Conservation (phyloP, 2,113 vertebrate genomes). For the Rhodinocichla rosea region DNA sequence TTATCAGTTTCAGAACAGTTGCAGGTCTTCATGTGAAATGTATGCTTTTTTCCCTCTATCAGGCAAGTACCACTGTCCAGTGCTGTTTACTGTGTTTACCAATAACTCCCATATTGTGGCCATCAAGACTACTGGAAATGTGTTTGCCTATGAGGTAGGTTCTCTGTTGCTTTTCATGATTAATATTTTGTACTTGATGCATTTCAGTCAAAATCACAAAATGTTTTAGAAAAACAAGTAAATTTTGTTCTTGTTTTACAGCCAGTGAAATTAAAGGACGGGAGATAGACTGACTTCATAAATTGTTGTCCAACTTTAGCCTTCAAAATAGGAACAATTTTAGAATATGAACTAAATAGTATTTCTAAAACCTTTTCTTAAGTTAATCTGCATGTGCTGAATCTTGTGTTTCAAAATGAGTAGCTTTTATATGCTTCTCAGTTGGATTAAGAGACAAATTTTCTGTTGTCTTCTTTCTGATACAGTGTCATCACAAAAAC, state of each 20-base stretch:
- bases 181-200: not conserved
- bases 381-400: not conserved
- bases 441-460: not conserved
- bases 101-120: conserved; percentile 95
- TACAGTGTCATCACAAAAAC: not conserved
- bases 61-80: conserved; percentile 97
- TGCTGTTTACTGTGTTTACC: conserved; percentile 93
- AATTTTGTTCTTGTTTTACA: not conserved
- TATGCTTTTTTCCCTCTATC: not conserved
- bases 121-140: conserved; percentile 91
- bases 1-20: not conserved
- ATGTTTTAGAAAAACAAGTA: not conserved
- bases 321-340: not conserved
- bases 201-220: not conserved
- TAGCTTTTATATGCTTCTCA: not conserved
- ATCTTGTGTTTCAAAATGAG: not conserved
- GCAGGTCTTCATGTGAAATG: not conserved
- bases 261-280: not conserved
- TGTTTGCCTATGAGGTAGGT: conserved; percentile 90
- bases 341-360: not conserved
- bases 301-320: not conserved
- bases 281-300: not conserved
- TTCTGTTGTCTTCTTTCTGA: not conserved
- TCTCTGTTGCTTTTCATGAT: not conserved
- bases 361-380: not conserved